Evolutionary conservation across 1,140 invertebrate genomes (phyloP).

Genomic region (Physella acuta): DNA sequence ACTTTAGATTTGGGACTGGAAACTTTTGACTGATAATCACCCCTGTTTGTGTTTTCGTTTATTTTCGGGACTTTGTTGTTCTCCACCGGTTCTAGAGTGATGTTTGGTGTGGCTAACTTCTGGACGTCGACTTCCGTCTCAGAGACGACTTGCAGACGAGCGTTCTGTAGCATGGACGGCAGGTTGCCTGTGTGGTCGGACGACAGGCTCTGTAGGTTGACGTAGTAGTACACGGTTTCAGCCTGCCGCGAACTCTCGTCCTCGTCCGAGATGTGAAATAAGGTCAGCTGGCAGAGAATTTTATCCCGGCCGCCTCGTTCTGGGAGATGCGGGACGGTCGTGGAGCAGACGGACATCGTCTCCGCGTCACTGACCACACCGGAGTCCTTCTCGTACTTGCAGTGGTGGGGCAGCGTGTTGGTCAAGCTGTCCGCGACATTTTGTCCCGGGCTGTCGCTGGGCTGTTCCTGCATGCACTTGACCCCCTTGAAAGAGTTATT

Average conservation of each 20-base stretch:
- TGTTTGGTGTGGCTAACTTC: not conserved
- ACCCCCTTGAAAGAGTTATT: not conserved
- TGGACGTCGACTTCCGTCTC: not conserved
- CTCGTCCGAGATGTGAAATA: not conserved
- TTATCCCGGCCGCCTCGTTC: not conserved
- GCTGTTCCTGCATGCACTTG: not conserved
- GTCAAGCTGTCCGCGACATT: not conserved
- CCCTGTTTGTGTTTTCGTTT: not conserved
- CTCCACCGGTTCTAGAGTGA: not conserved
- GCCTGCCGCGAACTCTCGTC: not conserved
- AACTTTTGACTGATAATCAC: not conserved
- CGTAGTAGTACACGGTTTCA: not conserved
- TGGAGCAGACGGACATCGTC: too few species aligned
- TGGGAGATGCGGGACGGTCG: too few species aligned
- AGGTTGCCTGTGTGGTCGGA: not conserved
- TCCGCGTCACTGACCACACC: not conserved
- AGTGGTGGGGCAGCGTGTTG: too few species aligned
- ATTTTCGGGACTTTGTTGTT: too few species aligned
- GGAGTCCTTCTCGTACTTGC: too few species aligned
- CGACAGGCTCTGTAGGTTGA: not conserved
- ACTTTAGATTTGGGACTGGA: not conserved
- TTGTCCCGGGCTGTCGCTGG: too few species aligned
- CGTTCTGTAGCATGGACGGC: not conserved
- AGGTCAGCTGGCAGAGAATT: conserved; percentile 3
- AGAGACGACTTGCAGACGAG: not conserved